Percentiles rank a stretch among this genome's conserved stretches.
Evolutionary conservation across 2,113 vertebrate genomes (phyloP).

Genomic region (Acrocephalus kingi): DNA sequence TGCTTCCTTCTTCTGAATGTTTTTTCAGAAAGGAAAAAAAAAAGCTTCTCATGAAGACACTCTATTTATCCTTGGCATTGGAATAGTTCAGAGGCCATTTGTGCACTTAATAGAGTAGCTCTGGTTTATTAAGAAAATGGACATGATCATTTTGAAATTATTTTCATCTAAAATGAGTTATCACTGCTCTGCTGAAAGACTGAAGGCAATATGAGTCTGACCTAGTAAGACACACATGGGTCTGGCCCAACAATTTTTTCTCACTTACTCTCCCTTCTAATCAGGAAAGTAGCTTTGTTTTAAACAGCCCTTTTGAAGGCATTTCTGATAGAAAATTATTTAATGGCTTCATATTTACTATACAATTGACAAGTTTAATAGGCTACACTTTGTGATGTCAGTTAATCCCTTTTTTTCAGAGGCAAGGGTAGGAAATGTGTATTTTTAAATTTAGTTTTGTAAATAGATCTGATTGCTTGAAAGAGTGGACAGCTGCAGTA

Average conservation of each 20-base stretch:
- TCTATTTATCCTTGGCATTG: not conserved
- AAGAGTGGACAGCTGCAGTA: not conserved
- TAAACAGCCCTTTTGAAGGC: not conserved
- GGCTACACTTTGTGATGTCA: not conserved
- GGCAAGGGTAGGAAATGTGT: not conserved
- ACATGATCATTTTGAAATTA: not conserved
- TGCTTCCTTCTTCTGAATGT: not conserved
- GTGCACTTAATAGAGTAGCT: not conserved
- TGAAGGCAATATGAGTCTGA: not conserved
- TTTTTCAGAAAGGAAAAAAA: not conserved
- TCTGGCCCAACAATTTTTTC: not conserved
- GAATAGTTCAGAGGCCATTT: not conserved
- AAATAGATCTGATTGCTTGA: not conserved
- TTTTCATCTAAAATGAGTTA: not conserved
- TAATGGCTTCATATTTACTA: slow-evolving; percentile 17
- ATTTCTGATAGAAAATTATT: slow-evolving; percentile 28
- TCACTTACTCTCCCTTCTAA: not conserved
- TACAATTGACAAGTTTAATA: not conserved
- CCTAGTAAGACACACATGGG: not conserved
- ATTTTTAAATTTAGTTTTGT: not conserved
- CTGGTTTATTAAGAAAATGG: not conserved
- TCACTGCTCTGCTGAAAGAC: not conserved
- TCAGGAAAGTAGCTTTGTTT: not conserved
- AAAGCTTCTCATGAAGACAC: not conserved
- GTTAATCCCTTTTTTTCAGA: not conserved